These are phyloP conservation scores for Pungitius pungitius DNA, from an alignment of 2,113 vertebrate species.

Conservation along the genomic window DNA sequence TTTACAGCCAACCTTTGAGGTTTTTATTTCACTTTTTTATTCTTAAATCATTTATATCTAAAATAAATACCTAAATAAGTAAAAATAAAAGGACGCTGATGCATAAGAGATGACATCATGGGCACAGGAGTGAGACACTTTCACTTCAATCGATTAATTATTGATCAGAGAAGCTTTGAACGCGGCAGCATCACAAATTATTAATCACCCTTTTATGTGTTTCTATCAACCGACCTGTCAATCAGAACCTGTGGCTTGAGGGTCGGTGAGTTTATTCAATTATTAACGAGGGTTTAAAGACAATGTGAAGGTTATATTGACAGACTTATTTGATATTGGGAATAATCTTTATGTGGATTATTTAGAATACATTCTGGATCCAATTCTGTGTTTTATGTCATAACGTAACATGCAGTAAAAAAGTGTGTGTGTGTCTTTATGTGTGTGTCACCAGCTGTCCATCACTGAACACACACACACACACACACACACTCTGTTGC, in stretches of 20 bases:
- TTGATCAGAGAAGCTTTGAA: slow-evolving; percentile 10
- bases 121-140: neutral
- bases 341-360: neutral
- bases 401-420: neutral
- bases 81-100: neutral
- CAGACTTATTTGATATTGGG: neutral
- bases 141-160: slow-evolving; percentile 10
- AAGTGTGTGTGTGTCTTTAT: slow-evolving; percentile 7
- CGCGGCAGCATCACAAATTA: neutral
- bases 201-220: neutral
- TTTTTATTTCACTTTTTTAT: neutral
- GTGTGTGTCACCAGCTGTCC: neutral
- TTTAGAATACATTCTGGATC: neutral
- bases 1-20: neutral
- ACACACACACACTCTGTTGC: slow-evolving; percentile 13
- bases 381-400: neutral
- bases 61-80: neutral
- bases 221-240: neutral
- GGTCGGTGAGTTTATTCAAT: neutral
- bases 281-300: neutral
- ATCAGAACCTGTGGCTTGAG: neutral
- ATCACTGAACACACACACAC: slow-evolving; percentile 12
- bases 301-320: no score
- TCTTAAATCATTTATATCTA: neutral
- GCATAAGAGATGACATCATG: neutral